phyloP scores from a whole-genome alignment of 2,888 invertebrate species.

The Camponotus fellah region DNA sequence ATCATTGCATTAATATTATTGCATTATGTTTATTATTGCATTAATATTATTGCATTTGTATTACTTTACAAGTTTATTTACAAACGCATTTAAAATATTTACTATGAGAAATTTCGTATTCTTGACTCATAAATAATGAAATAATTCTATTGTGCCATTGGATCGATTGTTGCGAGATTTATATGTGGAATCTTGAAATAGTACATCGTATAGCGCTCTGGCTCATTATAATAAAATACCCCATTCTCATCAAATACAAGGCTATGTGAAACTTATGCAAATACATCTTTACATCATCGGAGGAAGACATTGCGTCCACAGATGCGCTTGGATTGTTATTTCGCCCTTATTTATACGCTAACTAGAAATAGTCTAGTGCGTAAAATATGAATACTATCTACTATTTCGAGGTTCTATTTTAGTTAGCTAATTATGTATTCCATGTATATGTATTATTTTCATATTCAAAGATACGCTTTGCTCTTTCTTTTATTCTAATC shows the following conservation, averaged over 20 bases:
- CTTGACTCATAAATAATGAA: not conserved
- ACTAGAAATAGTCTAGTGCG: too few relatives aligned
- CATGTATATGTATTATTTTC: not conserved
- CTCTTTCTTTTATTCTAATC: not conserved
- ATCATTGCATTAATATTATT: not conserved
- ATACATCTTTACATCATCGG: too few relatives aligned
- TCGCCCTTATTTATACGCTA: too few relatives aligned
- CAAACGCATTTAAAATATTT: not conserved
- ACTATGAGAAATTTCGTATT: not conserved
- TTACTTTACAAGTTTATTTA: slow-evolving; percentile 1
- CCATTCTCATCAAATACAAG: too few relatives aligned
- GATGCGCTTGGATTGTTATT: too few relatives aligned
- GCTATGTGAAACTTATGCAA: too few relatives aligned
- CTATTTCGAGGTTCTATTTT: not conserved
- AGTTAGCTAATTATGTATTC: not conserved
- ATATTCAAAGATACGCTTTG: not conserved
- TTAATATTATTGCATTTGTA: not conserved
- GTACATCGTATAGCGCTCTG: too few relatives aligned
- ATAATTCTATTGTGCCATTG: not conserved
- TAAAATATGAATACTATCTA: too few relatives aligned
- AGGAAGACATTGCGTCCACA: too few relatives aligned
- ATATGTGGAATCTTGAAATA: not conserved
- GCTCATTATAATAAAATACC: too few relatives aligned
- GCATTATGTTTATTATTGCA: not conserved
- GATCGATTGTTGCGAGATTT: not conserved